Conservation (phyloP, 2,113 vertebrate species). For the Oryzias celebensis region DNA sequence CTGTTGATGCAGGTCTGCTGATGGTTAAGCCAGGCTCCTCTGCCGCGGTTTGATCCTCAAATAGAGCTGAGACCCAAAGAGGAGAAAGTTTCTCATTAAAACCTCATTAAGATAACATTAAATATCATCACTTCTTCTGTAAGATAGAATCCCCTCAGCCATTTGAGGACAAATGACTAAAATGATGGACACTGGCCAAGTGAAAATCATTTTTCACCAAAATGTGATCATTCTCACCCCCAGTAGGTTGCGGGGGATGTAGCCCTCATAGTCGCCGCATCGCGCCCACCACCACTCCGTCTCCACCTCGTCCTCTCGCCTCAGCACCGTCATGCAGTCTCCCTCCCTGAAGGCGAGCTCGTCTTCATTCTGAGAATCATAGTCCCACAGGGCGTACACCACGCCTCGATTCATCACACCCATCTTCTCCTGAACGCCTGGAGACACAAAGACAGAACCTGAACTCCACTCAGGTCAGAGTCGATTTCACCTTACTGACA, state of each 20-base stretch:
- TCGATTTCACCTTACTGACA: too few relatives aligned
- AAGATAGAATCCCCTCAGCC: constrained; percentile 21
- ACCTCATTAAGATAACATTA: neutral
- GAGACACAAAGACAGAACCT: neutral
- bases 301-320: constrained; percentile 84
- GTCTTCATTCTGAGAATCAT: constrained; percentile 81
- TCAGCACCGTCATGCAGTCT: constrained; percentile 88
- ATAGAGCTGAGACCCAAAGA: constrained; percentile 81
- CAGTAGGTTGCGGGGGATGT: constrained; percentile 89
- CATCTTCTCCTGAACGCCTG: constrained; percentile 98
- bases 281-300: constrained; percentile 95
- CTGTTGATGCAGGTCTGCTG: neutral
- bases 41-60: constrained; percentile 91
- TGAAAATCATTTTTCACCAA: neutral
- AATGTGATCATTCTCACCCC: constrained; percentile 79
- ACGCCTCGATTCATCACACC: constrained; percentile 95
- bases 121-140: neutral
- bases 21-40: constrained; percentile 85
- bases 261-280: constrained; percentile 84
- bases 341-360: constrained; percentile 87
- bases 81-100: constrained; percentile 13
- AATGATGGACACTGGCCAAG: neutral
- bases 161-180: neutral
- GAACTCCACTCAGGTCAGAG: neutral
- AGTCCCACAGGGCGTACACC: constrained; percentile 92